phyloP scores from a whole-genome alignment of 1,140 invertebrate genomes.

The Probaryconus sp. region DNA sequence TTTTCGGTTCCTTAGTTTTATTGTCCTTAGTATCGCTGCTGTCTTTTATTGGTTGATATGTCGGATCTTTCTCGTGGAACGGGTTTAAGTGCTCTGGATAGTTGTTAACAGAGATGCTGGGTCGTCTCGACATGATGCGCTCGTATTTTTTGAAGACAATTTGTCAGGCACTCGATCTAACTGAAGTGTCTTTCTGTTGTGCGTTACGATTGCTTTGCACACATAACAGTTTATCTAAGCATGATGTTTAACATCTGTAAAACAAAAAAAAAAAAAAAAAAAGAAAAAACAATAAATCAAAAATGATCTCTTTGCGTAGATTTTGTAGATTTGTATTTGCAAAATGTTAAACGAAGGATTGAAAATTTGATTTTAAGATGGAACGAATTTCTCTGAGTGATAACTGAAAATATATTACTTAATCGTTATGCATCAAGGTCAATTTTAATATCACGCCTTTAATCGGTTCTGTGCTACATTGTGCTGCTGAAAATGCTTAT shows the following conservation, averaged over 20 bases:
- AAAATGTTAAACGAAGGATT: no score
- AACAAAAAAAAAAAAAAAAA: slow-evolving; percentile 38
- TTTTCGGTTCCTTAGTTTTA: slow-evolving; percentile 66
- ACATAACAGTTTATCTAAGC: slow-evolving; percentile 36
- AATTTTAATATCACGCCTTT: no score
- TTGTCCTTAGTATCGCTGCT: slow-evolving; percentile 58
- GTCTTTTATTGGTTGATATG: slow-evolving; percentile 50
- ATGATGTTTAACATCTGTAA: slow-evolving; percentile 18
- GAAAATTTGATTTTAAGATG: no score
- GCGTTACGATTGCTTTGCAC: slow-evolving; percentile 27
- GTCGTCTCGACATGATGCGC: slow-evolving; percentile 71
- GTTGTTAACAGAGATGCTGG: slow-evolving; percentile 79
- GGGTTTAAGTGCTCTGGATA: slow-evolving; percentile 86
- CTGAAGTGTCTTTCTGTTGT: slow-evolving; percentile 13
- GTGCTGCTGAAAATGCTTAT: no score
- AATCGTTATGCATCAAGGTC: no score
- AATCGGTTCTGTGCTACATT: no score
- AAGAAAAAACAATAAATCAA: no score
- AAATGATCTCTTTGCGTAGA: no score
- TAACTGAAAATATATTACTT: no score
- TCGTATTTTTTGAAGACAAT: slow-evolving; percentile 41
- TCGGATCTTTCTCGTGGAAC: slow-evolving; percentile 82
- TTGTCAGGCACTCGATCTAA: slow-evolving; percentile 23
- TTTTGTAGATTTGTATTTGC: no score
- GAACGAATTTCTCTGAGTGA: no score